Conservation (phyloP, 2,888 invertebrate species). For the Heliconius charithonia region DNA sequence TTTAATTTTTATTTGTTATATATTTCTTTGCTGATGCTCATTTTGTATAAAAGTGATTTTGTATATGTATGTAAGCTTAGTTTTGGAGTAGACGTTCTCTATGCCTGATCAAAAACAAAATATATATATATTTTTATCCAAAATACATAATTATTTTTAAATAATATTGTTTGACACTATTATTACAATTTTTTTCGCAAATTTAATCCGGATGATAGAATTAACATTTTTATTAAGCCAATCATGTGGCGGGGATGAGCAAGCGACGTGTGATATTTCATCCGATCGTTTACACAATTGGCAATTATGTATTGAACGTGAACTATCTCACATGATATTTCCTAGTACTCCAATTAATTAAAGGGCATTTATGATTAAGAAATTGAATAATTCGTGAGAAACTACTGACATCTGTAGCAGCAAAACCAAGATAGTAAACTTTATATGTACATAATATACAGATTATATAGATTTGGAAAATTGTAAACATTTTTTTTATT, state of each 20-base stretch:
- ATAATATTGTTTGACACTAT: not conserved
- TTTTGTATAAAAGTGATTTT: too few relatives aligned
- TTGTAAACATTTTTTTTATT: not conserved
- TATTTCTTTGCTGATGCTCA: too few relatives aligned
- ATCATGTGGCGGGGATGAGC: slow-evolving; percentile 26
- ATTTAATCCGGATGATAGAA: slow-evolving; percentile 40
- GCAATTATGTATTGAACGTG: slow-evolving; percentile 32
- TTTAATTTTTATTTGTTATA: too few relatives aligned
- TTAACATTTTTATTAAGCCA: slow-evolving; percentile 42
- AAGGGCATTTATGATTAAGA: slow-evolving; percentile 26
- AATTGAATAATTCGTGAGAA: slow-evolving; percentile 15
- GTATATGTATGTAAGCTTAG: too few relatives aligned
- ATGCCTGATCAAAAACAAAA: too few relatives aligned
- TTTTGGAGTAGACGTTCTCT: too few relatives aligned
- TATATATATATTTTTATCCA: too few relatives aligned
- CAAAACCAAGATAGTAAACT: not conserved
- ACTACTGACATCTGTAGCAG: not conserved
- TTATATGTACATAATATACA: not conserved
- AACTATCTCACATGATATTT: slow-evolving; percentile 34
- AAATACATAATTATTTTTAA: not conserved
- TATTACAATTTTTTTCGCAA: slow-evolving; percentile 12
- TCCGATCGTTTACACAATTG: slow-evolving; percentile 34
- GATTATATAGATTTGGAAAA: not conserved
- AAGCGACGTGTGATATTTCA: slow-evolving; percentile 40
- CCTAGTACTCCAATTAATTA: slow-evolving; percentile 26